phyloP scores from a whole-genome alignment of 1,140 invertebrate genomes.

The Papilio polyxenes region DNA sequence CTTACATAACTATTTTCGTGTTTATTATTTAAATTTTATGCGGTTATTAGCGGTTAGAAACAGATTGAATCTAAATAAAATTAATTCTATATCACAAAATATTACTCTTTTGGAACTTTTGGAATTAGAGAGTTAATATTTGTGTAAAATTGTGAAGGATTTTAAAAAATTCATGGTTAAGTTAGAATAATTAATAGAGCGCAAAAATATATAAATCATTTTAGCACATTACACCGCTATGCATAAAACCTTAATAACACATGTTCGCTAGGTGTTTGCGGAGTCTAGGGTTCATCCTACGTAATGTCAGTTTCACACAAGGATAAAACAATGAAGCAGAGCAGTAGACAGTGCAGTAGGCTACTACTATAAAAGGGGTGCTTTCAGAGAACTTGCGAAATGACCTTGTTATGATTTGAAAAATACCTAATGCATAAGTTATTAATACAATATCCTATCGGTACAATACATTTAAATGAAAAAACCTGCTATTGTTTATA shows the following conservation, averaged over 20 bases:
- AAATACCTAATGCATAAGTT: too few relatives aligned
- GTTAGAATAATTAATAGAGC: neutral
- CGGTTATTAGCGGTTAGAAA: neutral
- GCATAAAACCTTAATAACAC: neutral
- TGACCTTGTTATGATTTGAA: too few relatives aligned
- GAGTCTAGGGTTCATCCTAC: neutral
- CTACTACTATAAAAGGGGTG: too few relatives aligned
- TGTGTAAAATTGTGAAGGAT: neutral
- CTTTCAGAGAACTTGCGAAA: too few relatives aligned
- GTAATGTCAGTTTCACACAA: neutral
- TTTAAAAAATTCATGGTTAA: neutral
- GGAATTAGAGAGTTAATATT: too few relatives aligned
- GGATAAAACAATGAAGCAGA: neutral
- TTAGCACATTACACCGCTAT: neutral
- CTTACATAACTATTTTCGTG: neutral
- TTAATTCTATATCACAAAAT: neutral
- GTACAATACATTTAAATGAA: too few relatives aligned
- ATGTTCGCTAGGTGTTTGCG: neutral
- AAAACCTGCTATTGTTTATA: too few relatives aligned
- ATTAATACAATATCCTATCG: too few relatives aligned
- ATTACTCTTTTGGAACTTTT: too few relatives aligned
- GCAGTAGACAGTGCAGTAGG: too few relatives aligned
- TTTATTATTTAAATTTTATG: neutral
- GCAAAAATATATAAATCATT: neutral
- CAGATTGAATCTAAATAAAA: neutral